A percentile compares a stretch with the other conserved stretches of the same genome.
Conservation (phyloP, 2,797 vertebrate species). For the Toxotes lorentzi region DNA sequence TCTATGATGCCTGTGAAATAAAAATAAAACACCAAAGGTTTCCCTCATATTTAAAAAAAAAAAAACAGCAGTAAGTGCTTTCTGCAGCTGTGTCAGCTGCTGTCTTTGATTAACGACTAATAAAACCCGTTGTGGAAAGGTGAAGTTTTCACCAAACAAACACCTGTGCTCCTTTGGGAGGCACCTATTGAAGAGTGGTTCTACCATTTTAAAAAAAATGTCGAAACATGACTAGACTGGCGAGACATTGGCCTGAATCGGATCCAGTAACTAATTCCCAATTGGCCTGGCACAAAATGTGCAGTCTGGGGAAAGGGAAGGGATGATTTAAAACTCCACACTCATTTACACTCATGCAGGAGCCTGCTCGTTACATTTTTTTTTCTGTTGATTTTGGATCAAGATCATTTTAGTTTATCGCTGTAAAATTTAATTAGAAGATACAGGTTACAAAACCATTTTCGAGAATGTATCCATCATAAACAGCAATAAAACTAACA, state of each 20-base stretch:
- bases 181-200: conserved; percentile 35
- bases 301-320: conserved; percentile 37
- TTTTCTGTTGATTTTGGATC: conserved; percentile 44
- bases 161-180: conserved; percentile 59
- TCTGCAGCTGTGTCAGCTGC: conserved; percentile 42
- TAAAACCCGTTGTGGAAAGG: conserved; percentile 46
- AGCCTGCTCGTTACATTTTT: conserved; percentile 41
- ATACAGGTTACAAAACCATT: conserved; percentile 15
- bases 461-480: neutral
- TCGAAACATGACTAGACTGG: conserved; percentile 70
- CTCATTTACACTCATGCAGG: conserved; percentile 44
- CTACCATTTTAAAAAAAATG: conserved; percentile 13
- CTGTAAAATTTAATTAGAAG: conserved; percentile 38
- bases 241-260: conserved; percentile 49
- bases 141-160: conserved; percentile 69
- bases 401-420: conserved; percentile 39
- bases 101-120: conserved; percentile 26
- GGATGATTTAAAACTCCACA: conserved; percentile 23
- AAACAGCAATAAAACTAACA: conserved; percentile 38
- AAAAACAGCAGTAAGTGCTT: conserved; percentile 8
- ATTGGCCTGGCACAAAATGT: conserved; percentile 55
- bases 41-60: neutral
- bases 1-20: neutral
- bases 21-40: conserved; percentile 1
- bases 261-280: conserved; percentile 63